These are phyloP conservation scores for Muscicapa adusta DNA, from an alignment of 2,113 vertebrate species.

Conservation along the genomic window DNA sequence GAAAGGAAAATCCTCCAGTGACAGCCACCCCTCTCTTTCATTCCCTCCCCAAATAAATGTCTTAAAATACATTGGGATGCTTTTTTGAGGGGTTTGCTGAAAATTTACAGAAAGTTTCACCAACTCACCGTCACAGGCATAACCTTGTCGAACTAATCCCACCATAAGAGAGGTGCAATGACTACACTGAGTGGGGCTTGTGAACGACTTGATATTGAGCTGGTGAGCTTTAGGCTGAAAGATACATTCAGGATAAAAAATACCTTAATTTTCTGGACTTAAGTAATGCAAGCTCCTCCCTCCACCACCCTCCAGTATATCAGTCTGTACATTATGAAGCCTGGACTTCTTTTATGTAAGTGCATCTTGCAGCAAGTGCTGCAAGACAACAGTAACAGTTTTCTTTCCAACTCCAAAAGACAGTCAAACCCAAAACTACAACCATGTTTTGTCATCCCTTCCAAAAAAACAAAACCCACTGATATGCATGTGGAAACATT, in stretches of 20 bases:
- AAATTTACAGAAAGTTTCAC: background rate
- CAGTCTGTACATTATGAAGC: background rate
- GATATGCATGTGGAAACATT: background rate
- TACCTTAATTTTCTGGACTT: background rate
- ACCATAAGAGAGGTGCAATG: constrained; percentile 98
- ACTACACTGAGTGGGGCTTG: constrained; percentile 91
- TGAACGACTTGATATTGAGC: constrained; percentile 93
- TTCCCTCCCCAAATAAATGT: background rate
- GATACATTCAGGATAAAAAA: constrained; percentile 32
- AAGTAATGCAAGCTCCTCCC: background rate
- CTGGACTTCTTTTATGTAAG: background rate
- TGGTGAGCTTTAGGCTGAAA: constrained; percentile 93
- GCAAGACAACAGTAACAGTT: background rate
- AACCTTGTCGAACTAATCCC: constrained; percentile 92
- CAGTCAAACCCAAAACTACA: background rate
- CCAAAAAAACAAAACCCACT: background rate
- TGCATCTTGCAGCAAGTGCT: background rate
- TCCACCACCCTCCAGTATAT: background rate
- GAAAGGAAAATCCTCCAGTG: background rate
- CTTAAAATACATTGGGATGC: background rate
- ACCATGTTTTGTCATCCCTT: background rate
- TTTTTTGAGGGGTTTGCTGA: background rate
- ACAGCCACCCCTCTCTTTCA: background rate
- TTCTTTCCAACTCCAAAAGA: background rate
- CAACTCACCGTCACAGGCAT: constrained; percentile 90